These are phyloP conservation scores for Grapholita molesta DNA, from an alignment of 1,140 invertebrate species.

Conservation along the genomic window DNA sequence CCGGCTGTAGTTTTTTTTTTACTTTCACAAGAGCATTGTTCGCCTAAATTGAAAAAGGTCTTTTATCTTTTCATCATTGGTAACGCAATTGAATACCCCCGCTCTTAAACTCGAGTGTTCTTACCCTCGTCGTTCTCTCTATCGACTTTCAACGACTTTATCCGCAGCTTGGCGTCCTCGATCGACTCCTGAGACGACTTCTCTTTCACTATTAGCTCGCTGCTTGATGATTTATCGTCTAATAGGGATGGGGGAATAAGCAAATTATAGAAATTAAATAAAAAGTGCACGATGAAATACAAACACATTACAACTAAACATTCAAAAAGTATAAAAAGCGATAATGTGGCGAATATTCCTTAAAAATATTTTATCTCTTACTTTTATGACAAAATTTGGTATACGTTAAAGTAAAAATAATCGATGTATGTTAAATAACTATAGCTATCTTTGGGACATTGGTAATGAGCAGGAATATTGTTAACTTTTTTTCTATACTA, in stretches of 20 bases:
- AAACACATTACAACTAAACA: background rate
- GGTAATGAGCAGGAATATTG: too few species aligned
- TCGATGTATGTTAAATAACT: too few species aligned
- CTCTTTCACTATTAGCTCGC: conserved; percentile 51
- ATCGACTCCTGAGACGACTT: conserved; percentile 61
- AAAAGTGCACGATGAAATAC: conserved; percentile 1
- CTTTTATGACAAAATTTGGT: too few species aligned
- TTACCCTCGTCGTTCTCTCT: conserved; percentile 73
- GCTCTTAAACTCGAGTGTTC: conserved; percentile 18
- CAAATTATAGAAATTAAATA: conserved; percentile 36
- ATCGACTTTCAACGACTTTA: conserved; percentile 71
- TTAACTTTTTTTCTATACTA: too few species aligned
- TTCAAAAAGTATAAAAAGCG: background rate
- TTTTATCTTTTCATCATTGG: background rate
- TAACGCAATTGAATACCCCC: background rate
- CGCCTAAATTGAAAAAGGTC: too few species aligned
- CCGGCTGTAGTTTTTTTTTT: too few species aligned
- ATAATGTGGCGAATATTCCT: background rate
- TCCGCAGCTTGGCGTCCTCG: conserved; percentile 64
- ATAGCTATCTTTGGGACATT: too few species aligned
- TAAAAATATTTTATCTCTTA: background rate
- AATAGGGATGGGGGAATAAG: conserved; percentile 35
- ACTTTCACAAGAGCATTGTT: too few species aligned
- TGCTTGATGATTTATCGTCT: conserved; percentile 58
- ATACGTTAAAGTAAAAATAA: too few species aligned